Evolutionary conservation across 2,888 invertebrate species (phyloP), one percentile per base, ranked within the genome.

Genomic region (Chirona hameri): DNA sequence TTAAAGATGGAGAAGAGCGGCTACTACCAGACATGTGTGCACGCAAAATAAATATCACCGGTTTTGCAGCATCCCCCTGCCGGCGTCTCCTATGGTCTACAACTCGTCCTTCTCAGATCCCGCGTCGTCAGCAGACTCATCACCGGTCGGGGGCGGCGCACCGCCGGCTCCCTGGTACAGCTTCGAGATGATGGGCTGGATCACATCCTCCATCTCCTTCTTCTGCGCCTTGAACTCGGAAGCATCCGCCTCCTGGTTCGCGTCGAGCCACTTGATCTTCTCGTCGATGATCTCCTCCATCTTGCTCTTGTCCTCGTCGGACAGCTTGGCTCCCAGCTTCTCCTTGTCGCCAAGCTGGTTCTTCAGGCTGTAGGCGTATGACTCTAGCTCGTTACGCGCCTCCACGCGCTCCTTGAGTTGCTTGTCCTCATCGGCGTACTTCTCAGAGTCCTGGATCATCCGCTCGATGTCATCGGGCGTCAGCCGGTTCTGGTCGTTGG

Each of bases 401-500:
- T 99, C 99, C 7, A 99, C 97, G 82, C 94, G 92, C 89, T 98
- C 97, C 90, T 97, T 97, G 85, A 97, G 90, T 89, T 96, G 97
- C 90, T 98, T 98, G 89, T 99, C 99, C 86, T 99, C 99, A 87
- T 99, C 99, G 29, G 98, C 97, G 89, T 98, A 99, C 89, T 96
- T 96, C 90, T 99, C 99, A 0, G 99, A 98, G 88, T 99, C 99
- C 84, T 95, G 95, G 89, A 99, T 98, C 99, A 99, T 99, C 84
- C 97, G 92, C 88, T 99, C 98, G 86, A 99, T 99, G 87, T 99
- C 99, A 86, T 99, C 99, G 9, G 98, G 98, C 24, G 97, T 97
- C 84, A 99, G 89, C 85, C 98, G 91, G 89, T 98, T 98, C 89
- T 98, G 97, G 87, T 99, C 99, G 87, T 99, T 99, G 86, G 98